A percentile compares a stretch with the other conserved stretches of the same genome.
Evolutionary conservation across 2,113 vertebrate species (phyloP).

Genomic region (Dasyurus viverrinus): DNA sequence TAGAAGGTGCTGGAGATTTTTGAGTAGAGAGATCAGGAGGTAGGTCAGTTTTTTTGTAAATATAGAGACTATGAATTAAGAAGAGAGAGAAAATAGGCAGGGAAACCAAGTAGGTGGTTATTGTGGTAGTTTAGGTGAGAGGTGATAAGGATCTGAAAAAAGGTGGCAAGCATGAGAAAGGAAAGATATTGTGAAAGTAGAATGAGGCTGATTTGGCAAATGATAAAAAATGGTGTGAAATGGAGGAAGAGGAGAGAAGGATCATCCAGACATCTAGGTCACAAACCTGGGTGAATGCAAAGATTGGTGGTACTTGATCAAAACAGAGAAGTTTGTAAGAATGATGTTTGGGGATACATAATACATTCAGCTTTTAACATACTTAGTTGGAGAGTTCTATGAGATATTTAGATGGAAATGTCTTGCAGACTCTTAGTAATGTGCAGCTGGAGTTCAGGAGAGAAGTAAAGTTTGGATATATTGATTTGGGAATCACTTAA

Average conservation of each 20-base stretch:
- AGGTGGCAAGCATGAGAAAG: not conserved
- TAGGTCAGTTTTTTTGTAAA: not conserved
- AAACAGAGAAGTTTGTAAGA: not conserved
- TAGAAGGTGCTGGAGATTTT: not conserved
- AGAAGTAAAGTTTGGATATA: not conserved
- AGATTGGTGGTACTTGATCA: not conserved
- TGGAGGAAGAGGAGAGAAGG: not conserved
- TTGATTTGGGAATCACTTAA: not conserved
- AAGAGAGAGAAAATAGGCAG: not conserved
- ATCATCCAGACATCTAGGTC: not conserved
- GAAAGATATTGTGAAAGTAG: not conserved
- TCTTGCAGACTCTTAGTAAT: not conserved
- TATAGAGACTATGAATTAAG: not conserved
- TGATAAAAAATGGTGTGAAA: not conserved
- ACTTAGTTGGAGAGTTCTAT: not conserved
- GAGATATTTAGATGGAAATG: not conserved
- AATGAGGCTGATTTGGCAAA: not conserved
- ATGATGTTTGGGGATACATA: not conserved
- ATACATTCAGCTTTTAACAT: not conserved
- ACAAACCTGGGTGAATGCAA: not conserved
- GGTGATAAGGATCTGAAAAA: not conserved
- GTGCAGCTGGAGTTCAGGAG: not conserved
- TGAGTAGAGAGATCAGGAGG: not conserved
- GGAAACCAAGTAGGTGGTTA: not conserved
- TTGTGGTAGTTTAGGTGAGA: not conserved